These are phyloP conservation scores for Campoplex capitator DNA, from an alignment of 2,888 invertebrate genomes.

Conservation along the genomic window DNA sequence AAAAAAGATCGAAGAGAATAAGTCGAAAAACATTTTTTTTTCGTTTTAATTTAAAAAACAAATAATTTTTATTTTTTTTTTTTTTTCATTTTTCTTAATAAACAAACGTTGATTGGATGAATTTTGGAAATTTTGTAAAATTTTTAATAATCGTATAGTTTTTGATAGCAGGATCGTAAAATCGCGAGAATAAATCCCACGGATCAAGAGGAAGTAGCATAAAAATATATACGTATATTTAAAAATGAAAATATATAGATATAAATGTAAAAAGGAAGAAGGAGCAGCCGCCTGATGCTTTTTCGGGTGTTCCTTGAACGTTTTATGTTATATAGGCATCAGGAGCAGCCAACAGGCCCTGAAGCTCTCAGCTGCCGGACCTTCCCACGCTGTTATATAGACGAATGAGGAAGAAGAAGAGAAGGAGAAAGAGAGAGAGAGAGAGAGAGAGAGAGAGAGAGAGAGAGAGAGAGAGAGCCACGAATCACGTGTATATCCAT, in stretches of 20 bases:
- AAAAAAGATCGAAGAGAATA: too few species aligned
- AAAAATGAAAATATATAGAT: background rate
- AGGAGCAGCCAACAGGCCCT: slow-evolving; percentile 58
- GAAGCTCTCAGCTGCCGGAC: slow-evolving; percentile 81
- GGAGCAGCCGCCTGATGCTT: slow-evolving; percentile 73
- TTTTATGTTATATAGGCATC: slow-evolving; percentile 35
- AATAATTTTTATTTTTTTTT: too few species aligned
- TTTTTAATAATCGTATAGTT: too few species aligned
- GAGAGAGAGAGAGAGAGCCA: background rate
- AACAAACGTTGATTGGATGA: too few species aligned
- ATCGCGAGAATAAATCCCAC: slow-evolving; percentile 61
- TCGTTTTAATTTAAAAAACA: too few species aligned
- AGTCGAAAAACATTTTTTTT: too few species aligned
- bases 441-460: slow-evolving; percentile 18
- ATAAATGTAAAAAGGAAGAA: slow-evolving; percentile 24
- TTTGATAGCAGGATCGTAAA: slow-evolving; percentile 39
- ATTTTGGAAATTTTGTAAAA: too few species aligned
- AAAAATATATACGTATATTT: slow-evolving; percentile 33
- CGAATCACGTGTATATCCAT: slow-evolving; percentile 45
- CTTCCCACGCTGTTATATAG: slow-evolving; percentile 82
- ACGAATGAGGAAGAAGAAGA: slow-evolving; percentile 46
- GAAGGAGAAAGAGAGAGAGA: background rate
- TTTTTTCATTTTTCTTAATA: too few species aligned
- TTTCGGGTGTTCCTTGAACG: slow-evolving; percentile 72
- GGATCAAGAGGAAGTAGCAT: slow-evolving; percentile 68